Base-by-base conservation (phyloP, 1,140 invertebrate genomes). In the Nautilus pompilius region DNA sequence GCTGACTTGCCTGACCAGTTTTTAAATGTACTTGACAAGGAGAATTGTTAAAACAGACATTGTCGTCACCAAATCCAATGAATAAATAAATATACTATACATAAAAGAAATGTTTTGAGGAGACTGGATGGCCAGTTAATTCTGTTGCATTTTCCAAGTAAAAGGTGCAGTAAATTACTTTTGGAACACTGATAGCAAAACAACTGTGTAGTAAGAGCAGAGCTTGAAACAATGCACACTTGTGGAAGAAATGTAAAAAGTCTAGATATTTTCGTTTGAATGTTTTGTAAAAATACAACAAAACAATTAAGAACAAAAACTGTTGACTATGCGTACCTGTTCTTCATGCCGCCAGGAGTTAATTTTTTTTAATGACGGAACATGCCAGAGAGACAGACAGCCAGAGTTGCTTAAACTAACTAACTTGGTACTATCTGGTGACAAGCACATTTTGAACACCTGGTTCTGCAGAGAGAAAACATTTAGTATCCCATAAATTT, bases 401-500 rank as follows among this genome's bases (percentile, higher is more conserved):
- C 91, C 90, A 71, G 89, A 88, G 24, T 86, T 86, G 75, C 92
- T 90, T 28, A 91, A 67, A 58, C 87, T 88, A n/a, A 85, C 87
- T 30, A 91, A 71, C 59, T 82, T 75, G 24, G 83, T 77, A 29
- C 84, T 84, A 67, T 85, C 84, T 1, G 88, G 88, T 5, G 89
- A 90, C n/a, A 89, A 69, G 69, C 85, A 85, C 81, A 90, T 85
- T 74, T 87, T 87, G 66, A 88, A 88, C 67, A 91, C 86, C 30
- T 78, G 75, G 80, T 86, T 85, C 85, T 80, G 45, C 2, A 63
- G 63, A 62, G 60, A 41, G 30, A 57, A n/a, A n/a, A n/a, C n/a
- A n/a, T n/a, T n/a, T n/a, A n/a, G n/a, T n/a, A n/a, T n/a, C n/a
- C n/a, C n/a, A n/a, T n/a, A n/a, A n/a, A n/a, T n/a, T n/a, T n/a